Evolutionary conservation across 2,797 vertebrate genomes (phyloP), one percentile per base, ranked within the genome.

Genomic region (Myotis vivesi): DNA sequence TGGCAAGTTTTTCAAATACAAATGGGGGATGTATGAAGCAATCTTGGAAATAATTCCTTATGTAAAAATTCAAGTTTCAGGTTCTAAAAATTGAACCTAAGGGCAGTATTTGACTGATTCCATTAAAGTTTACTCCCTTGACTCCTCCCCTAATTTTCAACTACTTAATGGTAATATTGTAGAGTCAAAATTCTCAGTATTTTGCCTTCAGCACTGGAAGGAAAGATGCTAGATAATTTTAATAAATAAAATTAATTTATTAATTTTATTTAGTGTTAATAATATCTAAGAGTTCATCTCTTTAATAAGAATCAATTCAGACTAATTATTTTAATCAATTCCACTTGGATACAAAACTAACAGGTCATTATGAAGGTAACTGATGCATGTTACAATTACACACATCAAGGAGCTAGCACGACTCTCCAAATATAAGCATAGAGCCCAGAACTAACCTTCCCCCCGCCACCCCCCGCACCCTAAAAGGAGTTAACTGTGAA

Each of bases 311-410:
- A 84, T 89, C 86, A 82, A 87, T 88, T 95, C 77, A 94, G 49
- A 92, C 92, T 86, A 91, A 94, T 94, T 77, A 87, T 83, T 95
- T 92, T 76, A 69, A 87, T 81, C 94, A 87, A 89, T 44, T 59
- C 51, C 62, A 62, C 19, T 6, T 28, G 55, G 87, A 90, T 33
- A 51, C 59, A 94, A 83, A 96, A 68, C 81, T 62, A 62, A 25
- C 75, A 87, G 53, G 66, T 28, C 86, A 71, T 33, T 73, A 46
- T 15, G 41, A 86, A 71, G 75, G 8, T 12, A 90, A 85, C 77
- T 11, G 36, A 82, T 17, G 19, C 53, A 49, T 6, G 57, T 51
- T 62, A 53, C 28, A 41, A 64, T 15, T 30, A 49, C 28, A 36
- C n/a, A 30, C 9, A 80, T 11, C 41, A 30, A 62, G 81, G 12